phyloP scores from a whole-genome alignment of 2,888 invertebrate species.

The Sarcophaga caerulescens region DNA sequence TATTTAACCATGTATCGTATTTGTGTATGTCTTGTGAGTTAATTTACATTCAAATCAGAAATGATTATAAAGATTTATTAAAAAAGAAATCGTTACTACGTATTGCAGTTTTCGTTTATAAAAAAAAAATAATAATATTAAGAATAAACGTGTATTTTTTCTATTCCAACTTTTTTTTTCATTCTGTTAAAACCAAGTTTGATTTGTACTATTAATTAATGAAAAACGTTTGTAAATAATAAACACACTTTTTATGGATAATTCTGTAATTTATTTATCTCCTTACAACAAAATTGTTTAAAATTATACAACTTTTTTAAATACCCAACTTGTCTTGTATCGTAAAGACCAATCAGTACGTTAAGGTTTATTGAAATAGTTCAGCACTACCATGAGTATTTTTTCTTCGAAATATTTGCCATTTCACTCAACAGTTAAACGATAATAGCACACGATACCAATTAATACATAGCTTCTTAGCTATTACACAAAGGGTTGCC shows the following conservation, averaged over 20 bases:
- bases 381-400: too few relatives aligned
- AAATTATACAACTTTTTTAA: too few relatives aligned
- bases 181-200: constrained; percentile 24
- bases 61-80: constrained; percentile 45
- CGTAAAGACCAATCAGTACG: too few relatives aligned
- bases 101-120: constrained; percentile 56
- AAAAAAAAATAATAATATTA: constrained; percentile 26
- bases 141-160: constrained; percentile 28
- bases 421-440: too few relatives aligned
- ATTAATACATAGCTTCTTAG: too few relatives aligned
- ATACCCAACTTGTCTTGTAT: too few relatives aligned
- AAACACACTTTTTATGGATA: constrained; percentile 10
- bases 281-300: too few relatives aligned
- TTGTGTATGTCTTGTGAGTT: constrained; percentile 13
- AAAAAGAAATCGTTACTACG: constrained; percentile 45
- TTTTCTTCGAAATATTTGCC: too few relatives aligned
- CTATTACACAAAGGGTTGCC: too few relatives aligned
- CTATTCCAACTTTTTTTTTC: not conserved
- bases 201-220: constrained; percentile 26
- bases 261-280: too few relatives aligned
- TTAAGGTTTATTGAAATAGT: too few relatives aligned
- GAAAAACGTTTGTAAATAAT: constrained; percentile 26
- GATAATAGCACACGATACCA: too few relatives aligned
- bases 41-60: constrained; percentile 38
- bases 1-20: not conserved